phyloP scores from a whole-genome alignment of 2,888 invertebrate genomes.

The Dione juno region DNA sequence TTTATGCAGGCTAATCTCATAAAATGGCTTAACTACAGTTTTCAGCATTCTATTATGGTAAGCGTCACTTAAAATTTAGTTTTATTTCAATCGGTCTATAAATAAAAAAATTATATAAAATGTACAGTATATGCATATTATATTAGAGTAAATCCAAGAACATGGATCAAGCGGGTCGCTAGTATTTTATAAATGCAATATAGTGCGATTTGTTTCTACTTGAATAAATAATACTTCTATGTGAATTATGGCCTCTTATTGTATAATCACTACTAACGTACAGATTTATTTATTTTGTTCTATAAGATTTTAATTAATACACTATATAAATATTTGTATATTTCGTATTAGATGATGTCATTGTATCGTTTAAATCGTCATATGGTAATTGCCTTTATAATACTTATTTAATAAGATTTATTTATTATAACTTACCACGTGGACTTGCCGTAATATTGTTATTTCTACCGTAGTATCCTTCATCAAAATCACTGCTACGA shows the following conservation, averaged over 20 bases:
- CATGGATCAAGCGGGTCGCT: too few relatives aligned
- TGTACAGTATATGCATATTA: too few relatives aligned
- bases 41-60: too few relatives aligned
- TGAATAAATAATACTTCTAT: not conserved
- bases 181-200: too few relatives aligned
- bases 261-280: not conserved
- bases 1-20: too few relatives aligned
- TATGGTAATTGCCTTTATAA: not conserved
- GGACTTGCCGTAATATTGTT: constrained; percentile 76
- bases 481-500: constrained; percentile 80
- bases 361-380: not conserved
- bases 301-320: not conserved
- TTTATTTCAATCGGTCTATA: too few relatives aligned
- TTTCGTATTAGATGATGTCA: not conserved
- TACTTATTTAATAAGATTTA: not conserved
- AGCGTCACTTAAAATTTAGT: too few relatives aligned
- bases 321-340: not conserved
- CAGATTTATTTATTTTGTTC: not conserved
- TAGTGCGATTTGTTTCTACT: too few relatives aligned
- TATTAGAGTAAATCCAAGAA: too few relatives aligned
- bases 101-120: too few relatives aligned
- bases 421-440: constrained; percentile 68
- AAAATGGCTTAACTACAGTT: too few relatives aligned
- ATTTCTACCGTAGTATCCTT: constrained; percentile 75
- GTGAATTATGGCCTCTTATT: not conserved